These are phyloP conservation scores for Steinernema scapterisci DNA, from an alignment of 2,888 invertebrate genomes.

Conservation along the genomic window DNA sequence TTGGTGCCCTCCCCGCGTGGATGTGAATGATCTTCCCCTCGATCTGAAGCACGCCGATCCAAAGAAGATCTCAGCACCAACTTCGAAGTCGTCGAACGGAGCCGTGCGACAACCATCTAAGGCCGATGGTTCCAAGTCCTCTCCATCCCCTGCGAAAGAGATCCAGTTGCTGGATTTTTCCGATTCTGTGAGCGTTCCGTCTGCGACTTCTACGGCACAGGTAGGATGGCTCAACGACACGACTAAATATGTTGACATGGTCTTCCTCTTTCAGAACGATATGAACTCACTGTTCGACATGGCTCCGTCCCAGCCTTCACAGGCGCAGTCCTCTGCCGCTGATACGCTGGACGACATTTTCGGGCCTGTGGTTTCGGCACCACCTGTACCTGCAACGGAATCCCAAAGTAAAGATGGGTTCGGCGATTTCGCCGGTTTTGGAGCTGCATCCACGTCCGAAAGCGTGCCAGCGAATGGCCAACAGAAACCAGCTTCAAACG, in stretches of 20 bases:
- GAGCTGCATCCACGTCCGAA: slow-evolving; percentile 34
- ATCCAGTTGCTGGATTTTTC: slow-evolving; percentile 21
- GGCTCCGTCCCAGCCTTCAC: background rate
- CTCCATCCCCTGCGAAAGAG: background rate
- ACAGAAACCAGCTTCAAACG: background rate
- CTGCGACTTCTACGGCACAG: background rate
- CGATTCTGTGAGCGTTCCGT: background rate
- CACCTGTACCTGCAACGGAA: slow-evolving; percentile 24
- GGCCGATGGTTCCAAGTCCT: background rate
- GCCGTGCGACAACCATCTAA: background rate
- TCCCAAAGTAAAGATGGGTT: background rate
- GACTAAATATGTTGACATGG: too few species aligned
- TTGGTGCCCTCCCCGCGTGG: slow-evolving; percentile 53
- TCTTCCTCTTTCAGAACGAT: background rate
- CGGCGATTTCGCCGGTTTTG: slow-evolving; percentile 41
- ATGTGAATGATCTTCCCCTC: slow-evolving; percentile 52
- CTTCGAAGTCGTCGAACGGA: too few species aligned
- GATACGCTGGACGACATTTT: slow-evolving; percentile 60
- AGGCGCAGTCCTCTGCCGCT: background rate
- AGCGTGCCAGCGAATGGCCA: background rate
- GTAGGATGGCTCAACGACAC: background rate
- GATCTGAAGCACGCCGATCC: background rate
- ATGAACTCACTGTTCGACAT: background rate
- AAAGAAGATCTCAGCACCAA: too few species aligned
- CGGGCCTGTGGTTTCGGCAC: slow-evolving; percentile 58